phyloP scores from a whole-genome alignment of 2,888 invertebrate genomes.

The Calliphora vomitoria region DNA sequence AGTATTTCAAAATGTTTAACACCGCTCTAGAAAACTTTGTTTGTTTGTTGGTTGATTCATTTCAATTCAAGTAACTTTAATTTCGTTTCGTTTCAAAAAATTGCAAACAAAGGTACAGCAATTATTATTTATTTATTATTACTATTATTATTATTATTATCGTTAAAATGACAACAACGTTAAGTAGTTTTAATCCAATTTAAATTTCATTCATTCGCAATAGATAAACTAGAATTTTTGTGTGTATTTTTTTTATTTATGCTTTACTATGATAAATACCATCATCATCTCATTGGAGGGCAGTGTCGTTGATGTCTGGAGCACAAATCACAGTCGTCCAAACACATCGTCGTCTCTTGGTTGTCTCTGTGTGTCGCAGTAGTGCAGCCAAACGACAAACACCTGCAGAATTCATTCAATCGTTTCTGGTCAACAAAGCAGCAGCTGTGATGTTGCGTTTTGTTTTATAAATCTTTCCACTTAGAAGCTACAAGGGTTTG shows the following conservation, averaged over 20 bases:
- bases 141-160: constrained; percentile 16
- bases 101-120: constrained; percentile 58
- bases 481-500: constrained; percentile 77
- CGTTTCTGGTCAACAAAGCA: constrained; percentile 49
- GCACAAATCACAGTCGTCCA: constrained; percentile 56
- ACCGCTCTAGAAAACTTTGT: constrained; percentile 60
- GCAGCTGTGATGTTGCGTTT: constrained; percentile 56
- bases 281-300: constrained; percentile 79
- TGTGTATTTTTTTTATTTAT: constrained; percentile 80
- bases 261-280: constrained; percentile 82
- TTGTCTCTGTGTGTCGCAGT: constrained; percentile 30
- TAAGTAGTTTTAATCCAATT: constrained; percentile 78
- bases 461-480: constrained; percentile 60
- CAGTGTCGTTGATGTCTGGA: constrained; percentile 60
- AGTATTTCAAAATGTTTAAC: constrained; percentile 66
- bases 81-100: constrained; percentile 47
- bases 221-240: constrained; percentile 80
- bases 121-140: constrained; percentile 45
- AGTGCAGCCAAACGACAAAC: constrained; percentile 38
- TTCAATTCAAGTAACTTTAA: constrained; percentile 57
- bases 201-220: constrained; percentile 67
- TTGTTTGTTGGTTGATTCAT: constrained; percentile 51
- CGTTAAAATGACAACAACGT: constrained; percentile 65
- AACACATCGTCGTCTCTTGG: constrained; percentile 42
- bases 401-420: constrained; percentile 41